phyloP scores from a whole-genome alignment of 2,797 vertebrate species.

The Mus caroli region DNA sequence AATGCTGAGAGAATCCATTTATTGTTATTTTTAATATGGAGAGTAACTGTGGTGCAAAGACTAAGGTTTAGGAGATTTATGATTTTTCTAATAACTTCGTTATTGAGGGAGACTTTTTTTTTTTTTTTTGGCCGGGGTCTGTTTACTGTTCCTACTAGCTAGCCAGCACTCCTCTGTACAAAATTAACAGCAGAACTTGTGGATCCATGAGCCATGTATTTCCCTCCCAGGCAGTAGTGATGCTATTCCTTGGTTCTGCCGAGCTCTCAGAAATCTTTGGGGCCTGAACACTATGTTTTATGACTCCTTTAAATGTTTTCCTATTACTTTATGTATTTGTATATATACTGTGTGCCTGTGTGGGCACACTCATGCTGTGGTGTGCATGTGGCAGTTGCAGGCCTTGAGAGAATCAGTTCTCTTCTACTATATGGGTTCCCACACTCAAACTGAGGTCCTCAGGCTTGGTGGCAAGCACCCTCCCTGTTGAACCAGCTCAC shows the following conservation, averaged over 20 bases:
- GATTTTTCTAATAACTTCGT: constrained; percentile 45
- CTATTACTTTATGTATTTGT: neutral
- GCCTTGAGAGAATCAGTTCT: neutral
- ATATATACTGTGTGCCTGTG: neutral
- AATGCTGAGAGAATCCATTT: constrained; percentile 51
- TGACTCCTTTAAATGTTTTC: neutral
- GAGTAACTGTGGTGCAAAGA: neutral
- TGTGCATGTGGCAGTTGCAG: neutral
- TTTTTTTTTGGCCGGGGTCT: neutral
- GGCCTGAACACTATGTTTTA: neutral
- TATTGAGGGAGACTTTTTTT: neutral
- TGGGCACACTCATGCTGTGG: neutral
- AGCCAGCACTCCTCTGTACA: constrained; percentile 23
- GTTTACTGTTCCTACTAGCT: constrained; percentile 55
- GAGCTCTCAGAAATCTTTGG: constrained; percentile 27
- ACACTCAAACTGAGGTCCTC: neutral
- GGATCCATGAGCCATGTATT: neutral
- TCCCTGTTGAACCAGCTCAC: neutral
- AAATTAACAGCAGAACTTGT: constrained; percentile 37
- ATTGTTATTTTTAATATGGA: constrained; percentile 39
- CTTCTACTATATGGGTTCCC: neutral
- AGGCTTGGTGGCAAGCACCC: neutral
- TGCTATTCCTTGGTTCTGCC: constrained; percentile 24
- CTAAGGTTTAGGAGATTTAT: neutral
- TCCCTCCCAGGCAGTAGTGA: neutral